These are phyloP conservation scores for Orthosia gracilis DNA, from an alignment of 2,888 invertebrate genomes.

Conservation along the genomic window DNA sequence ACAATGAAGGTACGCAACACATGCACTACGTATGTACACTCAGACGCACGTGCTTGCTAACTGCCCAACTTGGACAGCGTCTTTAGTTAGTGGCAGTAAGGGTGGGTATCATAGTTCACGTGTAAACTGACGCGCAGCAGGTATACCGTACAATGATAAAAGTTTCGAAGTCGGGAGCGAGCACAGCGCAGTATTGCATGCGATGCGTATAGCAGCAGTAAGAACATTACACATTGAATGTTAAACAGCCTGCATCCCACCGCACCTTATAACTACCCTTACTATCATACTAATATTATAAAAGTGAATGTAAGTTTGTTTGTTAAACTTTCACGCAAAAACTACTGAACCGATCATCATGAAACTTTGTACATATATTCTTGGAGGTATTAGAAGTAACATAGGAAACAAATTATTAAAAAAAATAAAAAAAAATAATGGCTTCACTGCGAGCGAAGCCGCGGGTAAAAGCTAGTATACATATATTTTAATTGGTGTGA, in stretches of 20 bases:
- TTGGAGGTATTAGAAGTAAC: no score
- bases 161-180: background rate
- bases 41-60: background rate
- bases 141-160: background rate
- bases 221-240: no score
- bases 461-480: no score
- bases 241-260: background rate
- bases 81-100: background rate
- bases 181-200: background rate
- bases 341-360: no score
- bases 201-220: background rate
- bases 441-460: no score
- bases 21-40: background rate
- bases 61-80: background rate
- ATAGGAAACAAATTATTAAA: no score
- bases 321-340: no score
- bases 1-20: slow-evolving; percentile 31
- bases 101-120: background rate
- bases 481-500: background rate
- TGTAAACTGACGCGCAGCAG: background rate
- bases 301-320: no score
- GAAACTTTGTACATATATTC: no score
- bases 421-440: no score
- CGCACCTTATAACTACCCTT: background rate
- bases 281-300: no score